phyloP scores from a whole-genome alignment of 1,140 invertebrate genomes.

The Patella vulgata region DNA sequence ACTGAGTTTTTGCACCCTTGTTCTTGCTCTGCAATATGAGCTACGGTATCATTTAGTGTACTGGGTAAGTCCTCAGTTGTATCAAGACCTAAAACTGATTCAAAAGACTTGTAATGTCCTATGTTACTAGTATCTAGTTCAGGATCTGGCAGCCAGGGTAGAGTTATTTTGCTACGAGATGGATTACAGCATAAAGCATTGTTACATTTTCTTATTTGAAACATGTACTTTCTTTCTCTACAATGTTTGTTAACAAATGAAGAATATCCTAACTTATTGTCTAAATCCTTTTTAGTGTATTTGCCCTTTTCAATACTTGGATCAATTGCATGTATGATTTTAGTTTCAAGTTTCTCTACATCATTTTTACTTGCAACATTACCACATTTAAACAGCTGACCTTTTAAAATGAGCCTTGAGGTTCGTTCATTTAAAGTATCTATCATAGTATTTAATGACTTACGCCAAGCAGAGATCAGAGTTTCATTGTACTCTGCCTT shows the following conservation, averaged over 20 bases:
- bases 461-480: constrained; percentile 30
- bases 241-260: constrained; percentile 22
- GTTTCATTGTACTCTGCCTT: constrained; percentile 13
- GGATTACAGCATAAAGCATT: constrained; percentile 8
- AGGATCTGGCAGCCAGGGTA: constrained; percentile 18
- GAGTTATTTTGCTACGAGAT: not conserved
- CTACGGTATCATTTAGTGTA: not conserved
- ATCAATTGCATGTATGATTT: not conserved
- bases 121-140: constrained; percentile 1
- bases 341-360: too few species aligned
- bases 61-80: constrained; percentile 16
- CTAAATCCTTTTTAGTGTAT: not conserved
- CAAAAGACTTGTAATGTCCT: constrained; percentile 16
- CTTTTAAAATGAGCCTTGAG: constrained; percentile 17
- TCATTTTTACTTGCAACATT: not conserved
- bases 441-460: constrained; percentile 30
- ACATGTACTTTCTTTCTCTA: constrained; percentile 21
- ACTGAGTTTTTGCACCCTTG: too few species aligned
- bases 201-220: constrained; percentile 23
- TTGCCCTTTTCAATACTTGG: not conserved
- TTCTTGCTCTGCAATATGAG: constrained; percentile 10
- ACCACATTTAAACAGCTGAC: constrained; percentile 6
- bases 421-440: constrained; percentile 7
- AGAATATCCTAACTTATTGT: constrained; percentile 11
- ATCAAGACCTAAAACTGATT: not conserved